Evolutionary conservation across 2,113 vertebrate species (phyloP), one percentile per base, ranked within the genome.

Genomic region (Spermophilus dauricus): DNA sequence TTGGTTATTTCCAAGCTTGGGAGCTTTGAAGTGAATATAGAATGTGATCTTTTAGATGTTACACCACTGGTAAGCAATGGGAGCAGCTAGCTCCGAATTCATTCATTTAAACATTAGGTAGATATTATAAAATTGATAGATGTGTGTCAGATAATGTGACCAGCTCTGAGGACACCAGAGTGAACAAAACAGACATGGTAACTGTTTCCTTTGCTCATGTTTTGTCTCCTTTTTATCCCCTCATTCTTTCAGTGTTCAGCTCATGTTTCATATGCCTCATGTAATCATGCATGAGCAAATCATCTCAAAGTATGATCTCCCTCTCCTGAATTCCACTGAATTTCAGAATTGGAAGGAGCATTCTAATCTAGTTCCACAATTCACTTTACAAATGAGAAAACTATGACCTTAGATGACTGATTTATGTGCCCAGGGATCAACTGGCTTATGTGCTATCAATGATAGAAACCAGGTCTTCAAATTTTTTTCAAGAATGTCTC

Each of bases 331-430:
- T 77, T 70, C 73, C 34, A 82, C 2, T 93, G 48, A 53, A 39
- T 84, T 93, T 97, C 80, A 96, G 22, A 94, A 78, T 4, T 83
- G 37, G 4, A 56, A 56, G 8, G n/a, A n/a, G 83, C 13, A 58
- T 76, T 56, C 8, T 80, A 86, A 96, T 51, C 39, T 45, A 78
- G 28, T 67, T 93, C 26, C 69, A 69, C 26, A n/a, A 86, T 93
- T n/a, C n/a, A 61, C 32, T 58, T 89, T 65, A 80, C 32, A 80
- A 94, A 65, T 86, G n/a, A 77, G n/a, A 65, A 83, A 67, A 42
- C 1, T 30, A 42, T 86, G 34, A 11, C 34, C 16, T 61, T 32
- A 56, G 17, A 51, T 67, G 32, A 82, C 2, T 53, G 39, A 34
- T 2, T 73, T 51, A 48, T 10, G 4, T 93, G 5, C 22, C 70